Evolutionary conservation across 2,797 vertebrate genomes (phyloP), one percentile per base, ranked within the genome.

Genomic region (Bovichtus diacanthus): DNA sequence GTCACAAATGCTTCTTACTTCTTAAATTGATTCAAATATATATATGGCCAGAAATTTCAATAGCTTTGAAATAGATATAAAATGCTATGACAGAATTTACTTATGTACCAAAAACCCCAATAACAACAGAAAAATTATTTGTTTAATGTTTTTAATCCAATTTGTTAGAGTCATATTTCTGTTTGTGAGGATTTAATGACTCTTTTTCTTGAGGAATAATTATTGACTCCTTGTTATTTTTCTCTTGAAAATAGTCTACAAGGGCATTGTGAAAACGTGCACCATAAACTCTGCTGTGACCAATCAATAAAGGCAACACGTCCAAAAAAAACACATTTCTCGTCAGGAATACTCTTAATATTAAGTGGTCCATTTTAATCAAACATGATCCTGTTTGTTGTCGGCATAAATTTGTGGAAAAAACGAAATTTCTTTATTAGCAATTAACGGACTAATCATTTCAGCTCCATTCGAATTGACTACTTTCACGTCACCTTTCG

Each of bases 401-500:
- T 46, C 1, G 1, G 38, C 29, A 56, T 36, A 5, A 47, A 49
- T 38, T 12, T 21, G 41, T 54, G 11, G 46, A 51, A 70, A 50
- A n/a, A n/a, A n/a, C n/a, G n/a, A n/a, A n/a, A n/a, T n/a, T n/a
- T n/a, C n/a, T n/a, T 50, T 54, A 27, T 54, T 13, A 58, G 63
- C 7, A 60, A 56, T 41, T 36, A 36, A 27, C 6, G 4, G 0
- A 34, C 9, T 43, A 44, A 47, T 61, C 1, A 3, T 27, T 63
- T 64, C 29, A 54, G 16, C 55, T 41, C 3, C 21, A 23, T 39
- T 29, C 64, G n/a, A 75, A 74, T 76, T 80, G 49, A 66, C 47
- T 21, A 51, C 55, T 69, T 31, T 50, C 58, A 76, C 80, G 81
- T 74, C 12, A 4, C 47, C 29, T 4, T 27, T 66, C 50, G 58